Percentiles rank a stretch among this genome's conserved stretches.
phyloP scores from a whole-genome alignment of 2,797 vertebrate species.

The Todus mexicanus region DNA sequence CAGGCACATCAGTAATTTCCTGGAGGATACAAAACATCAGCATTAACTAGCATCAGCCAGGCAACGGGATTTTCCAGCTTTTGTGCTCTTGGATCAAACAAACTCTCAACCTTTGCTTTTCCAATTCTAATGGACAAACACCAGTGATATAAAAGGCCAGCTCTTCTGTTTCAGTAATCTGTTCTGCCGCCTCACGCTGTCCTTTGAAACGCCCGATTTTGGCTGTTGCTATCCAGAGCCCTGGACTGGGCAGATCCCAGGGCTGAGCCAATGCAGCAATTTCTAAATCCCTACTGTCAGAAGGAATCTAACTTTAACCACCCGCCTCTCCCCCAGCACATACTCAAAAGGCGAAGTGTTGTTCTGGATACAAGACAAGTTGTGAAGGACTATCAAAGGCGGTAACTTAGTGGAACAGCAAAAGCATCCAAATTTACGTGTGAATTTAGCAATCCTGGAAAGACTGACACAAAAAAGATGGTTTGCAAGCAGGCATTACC shows the following conservation, averaged over 20 bases:
- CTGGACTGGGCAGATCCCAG: constrained; percentile 9
- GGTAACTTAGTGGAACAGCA: neutral
- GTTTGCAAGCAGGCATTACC: neutral
- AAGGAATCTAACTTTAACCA: constrained; percentile 44
- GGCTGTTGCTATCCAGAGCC: constrained; percentile 16
- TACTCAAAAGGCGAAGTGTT: neutral
- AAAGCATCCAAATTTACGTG: neutral
- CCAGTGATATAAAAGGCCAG: constrained; percentile 12
- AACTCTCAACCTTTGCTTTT: constrained; percentile 26
- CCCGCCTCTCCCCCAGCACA: neutral
- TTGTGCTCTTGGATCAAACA: constrained; percentile 17
- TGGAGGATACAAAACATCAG: neutral
- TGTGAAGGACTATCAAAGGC: constrained; percentile 14
- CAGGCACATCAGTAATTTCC: neutral
- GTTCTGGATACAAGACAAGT: constrained; percentile 22
- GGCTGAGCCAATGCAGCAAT: constrained; percentile 28
- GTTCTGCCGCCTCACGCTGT: neutral
- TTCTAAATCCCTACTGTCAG: constrained; percentile 31
- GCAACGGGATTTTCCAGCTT: constrained; percentile 41
- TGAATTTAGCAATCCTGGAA: neutral
- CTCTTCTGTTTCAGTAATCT: constrained; percentile 43
- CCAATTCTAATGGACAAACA: constrained; percentile 33
- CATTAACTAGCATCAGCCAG: neutral
- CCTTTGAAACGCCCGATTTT: constrained; percentile 12
- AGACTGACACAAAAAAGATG: neutral